Evolutionary conservation across 2,888 invertebrate genomes (phyloP).

Genomic region (Osedax frankpressi): DNA sequence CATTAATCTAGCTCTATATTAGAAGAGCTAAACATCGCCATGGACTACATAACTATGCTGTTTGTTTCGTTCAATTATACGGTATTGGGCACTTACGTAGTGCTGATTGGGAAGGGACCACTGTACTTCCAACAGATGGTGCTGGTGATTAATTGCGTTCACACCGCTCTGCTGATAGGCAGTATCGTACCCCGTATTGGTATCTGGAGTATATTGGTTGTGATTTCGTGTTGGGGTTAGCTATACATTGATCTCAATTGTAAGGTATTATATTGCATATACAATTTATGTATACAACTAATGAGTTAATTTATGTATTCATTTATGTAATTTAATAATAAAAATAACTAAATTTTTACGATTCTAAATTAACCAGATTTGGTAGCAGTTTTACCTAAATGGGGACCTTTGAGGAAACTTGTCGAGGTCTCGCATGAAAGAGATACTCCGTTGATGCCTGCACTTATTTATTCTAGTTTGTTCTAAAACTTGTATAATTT

Average conservation of each 20-base stretch:
- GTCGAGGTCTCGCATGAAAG: background rate
- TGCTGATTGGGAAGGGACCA: background rate
- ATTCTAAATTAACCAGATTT: background rate
- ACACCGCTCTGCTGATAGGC: background rate
- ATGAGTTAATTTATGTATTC: too few species aligned
- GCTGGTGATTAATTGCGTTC: background rate
- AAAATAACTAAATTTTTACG: background rate
- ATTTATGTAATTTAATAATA: too few species aligned
- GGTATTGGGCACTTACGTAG: background rate
- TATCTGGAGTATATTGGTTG: background rate
- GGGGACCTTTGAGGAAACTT: background rate
- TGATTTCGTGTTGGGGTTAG: background rate
- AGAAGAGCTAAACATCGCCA: background rate
- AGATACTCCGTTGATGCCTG: background rate
- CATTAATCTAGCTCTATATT: too few species aligned
- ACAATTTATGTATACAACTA: too few species aligned
- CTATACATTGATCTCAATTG: too few species aligned
- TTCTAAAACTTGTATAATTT: too few species aligned
- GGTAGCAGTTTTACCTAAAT: background rate
- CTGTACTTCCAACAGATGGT: background rate
- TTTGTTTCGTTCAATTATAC: background rate
- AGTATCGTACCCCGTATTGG: background rate
- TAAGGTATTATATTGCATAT: too few species aligned
- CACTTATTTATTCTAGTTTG: background rate
- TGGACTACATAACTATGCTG: background rate